Evolutionary conservation across 2,797 vertebrate species (phyloP), one percentile per base, ranked within the genome.

Genomic region (Mus spretus): DNA sequence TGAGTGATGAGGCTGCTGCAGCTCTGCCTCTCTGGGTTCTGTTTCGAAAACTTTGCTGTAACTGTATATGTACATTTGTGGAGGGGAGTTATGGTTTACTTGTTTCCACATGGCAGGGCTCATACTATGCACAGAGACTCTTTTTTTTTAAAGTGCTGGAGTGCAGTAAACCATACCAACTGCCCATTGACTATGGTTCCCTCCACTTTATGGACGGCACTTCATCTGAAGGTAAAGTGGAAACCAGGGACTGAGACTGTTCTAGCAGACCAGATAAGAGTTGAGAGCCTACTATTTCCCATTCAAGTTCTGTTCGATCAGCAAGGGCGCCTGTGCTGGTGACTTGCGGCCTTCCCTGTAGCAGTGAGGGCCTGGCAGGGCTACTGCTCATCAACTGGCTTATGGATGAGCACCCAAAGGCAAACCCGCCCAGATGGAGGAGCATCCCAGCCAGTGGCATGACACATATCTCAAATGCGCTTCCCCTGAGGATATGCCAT

Each of bases 121-220:
- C 24, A 4, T 74, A 55, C 34, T 84, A 53, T 80, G 37, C 67
- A 91, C 53, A 55, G 14, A 55, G 14, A 14, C 13, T 15, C 55
- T 78, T 19, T 78, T 28, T 67, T 65, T 67, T 86, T 63, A 90
- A 95, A 94, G 14, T 85, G 4, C 14, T 80, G n/a, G 77, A 83
- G 14, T 74, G 37, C 83, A 92, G 91, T 57, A 79, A 85, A 55
- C n/a, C 72, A 74, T 17, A 61, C 28, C 10, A 84, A 57, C 20
- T 81, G 2, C 5, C 72, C 63, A 34, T n/a, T 53, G 24, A 89
- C 79, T 65, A 75, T 31, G 34, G 61, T 31, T 85, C 72, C 87
- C 74, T 94, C 70, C 26, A 72, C 65, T 13, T 97, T 94, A 79
- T 12, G 6, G 91, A 94, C 6, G 65, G 2, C 26, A 93, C n/a